Percentiles rank a stretch among this genome's conserved stretches.
These are phyloP conservation scores for Lagorchestes hirsutus DNA, from an alignment of 2,797 vertebrate genomes.

Conservation along the genomic window DNA sequence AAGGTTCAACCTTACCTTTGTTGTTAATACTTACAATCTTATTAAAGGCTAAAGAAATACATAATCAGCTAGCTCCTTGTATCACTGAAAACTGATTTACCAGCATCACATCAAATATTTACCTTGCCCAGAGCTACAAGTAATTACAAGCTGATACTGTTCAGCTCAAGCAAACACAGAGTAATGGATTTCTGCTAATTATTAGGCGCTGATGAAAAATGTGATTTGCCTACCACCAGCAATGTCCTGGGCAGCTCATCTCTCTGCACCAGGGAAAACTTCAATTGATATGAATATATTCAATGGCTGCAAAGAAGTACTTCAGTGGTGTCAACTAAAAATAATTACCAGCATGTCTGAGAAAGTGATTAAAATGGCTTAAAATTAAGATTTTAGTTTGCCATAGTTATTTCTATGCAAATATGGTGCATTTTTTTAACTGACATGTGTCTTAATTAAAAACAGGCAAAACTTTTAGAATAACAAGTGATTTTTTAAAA, in stretches of 20 bases:
- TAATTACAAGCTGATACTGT: conserved; percentile 86
- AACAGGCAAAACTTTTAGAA: conserved; percentile 79
- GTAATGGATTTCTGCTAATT: conserved; percentile 86
- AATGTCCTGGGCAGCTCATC: conserved; percentile 66
- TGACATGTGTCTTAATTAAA: conserved; percentile 83
- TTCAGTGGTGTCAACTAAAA: conserved; percentile 82
- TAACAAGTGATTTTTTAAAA: conserved; percentile 80
- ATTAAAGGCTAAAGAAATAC: conserved; percentile 84
- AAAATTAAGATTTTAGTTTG: conserved; percentile 84
- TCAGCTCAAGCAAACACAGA: conserved; percentile 77
- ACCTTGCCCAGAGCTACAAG: conserved; percentile 80
- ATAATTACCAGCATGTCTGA: conserved; percentile 80
- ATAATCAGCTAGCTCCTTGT: conserved; percentile 67
- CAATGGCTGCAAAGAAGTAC: conserved; percentile 76
- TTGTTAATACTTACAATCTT: conserved; percentile 81
- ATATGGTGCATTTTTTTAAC: conserved; percentile 79
- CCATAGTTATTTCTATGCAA: conserved; percentile 86
- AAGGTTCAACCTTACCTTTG: conserved; percentile 77
- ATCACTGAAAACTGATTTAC: conserved; percentile 82
- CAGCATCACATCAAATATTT: conserved; percentile 81
- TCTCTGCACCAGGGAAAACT: conserved; percentile 68
- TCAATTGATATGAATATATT: conserved; percentile 75
- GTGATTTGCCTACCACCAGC: conserved; percentile 65
- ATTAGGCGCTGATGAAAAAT: conserved; percentile 81
- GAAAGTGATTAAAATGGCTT: conserved; percentile 85